Conservation (phyloP, 2,797 vertebrate species). For the Lacerta agilis region DNA sequence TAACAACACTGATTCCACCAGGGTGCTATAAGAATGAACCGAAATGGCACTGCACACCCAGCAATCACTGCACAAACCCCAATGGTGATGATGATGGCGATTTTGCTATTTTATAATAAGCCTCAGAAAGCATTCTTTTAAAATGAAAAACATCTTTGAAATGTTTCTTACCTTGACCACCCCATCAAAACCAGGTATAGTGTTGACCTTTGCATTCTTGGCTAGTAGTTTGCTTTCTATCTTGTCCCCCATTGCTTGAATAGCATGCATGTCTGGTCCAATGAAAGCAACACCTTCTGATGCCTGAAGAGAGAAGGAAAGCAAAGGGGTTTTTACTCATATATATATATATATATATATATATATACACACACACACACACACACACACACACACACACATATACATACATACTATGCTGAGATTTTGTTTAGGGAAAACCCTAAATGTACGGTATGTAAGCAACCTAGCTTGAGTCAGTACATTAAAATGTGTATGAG, state of each 20-base stretch:
- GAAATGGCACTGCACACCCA: background rate
- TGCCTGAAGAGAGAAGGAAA: constrained; percentile 89
- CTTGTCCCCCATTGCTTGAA: constrained; percentile 94
- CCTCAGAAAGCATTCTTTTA: background rate
- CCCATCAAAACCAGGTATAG: constrained; percentile 84
- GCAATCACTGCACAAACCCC: background rate
- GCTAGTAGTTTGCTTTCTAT: constrained; percentile 96
- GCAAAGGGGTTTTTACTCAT: constrained; percentile 73
- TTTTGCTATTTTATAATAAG: background rate
- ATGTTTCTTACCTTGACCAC: constrained; percentile 88
- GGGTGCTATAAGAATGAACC: background rate
- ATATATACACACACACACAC: constrained; percentile 23
- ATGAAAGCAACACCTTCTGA: constrained; percentile 93
- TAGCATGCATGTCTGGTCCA: constrained; percentile 90
- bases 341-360: no score
- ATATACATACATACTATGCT: background rate
- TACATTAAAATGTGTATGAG: constrained; percentile 58
- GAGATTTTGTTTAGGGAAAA: constrained; percentile 33
- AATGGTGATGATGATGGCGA: background rate
- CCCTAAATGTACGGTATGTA: constrained; percentile 35
- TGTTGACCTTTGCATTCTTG: constrained; percentile 90
- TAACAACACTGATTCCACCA: background rate
- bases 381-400: background rate
- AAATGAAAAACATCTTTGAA: background rate
- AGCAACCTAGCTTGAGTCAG: constrained; percentile 46